These are phyloP conservation scores for Cerceris ruficornis DNA, from an alignment of 2,888 invertebrate genomes.

Conservation along the genomic window DNA sequence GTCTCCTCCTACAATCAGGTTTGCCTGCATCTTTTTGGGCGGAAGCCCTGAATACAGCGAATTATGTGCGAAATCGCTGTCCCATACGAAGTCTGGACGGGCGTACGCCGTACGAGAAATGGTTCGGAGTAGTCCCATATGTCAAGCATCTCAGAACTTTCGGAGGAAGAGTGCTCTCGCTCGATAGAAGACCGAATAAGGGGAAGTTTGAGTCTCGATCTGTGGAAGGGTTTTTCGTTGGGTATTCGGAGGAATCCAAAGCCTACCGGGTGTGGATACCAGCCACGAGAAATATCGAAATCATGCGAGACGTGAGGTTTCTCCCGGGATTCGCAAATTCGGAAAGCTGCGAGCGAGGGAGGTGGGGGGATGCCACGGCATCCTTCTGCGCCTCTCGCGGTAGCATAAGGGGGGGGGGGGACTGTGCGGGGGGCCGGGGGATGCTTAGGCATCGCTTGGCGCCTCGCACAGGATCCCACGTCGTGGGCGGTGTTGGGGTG, in stretches of 20 bases:
- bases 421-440: too few species aligned
- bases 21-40: conserved; percentile 9
- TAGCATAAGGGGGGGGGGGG: too few species aligned
- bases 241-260: conserved; percentile 36
- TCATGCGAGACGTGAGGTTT: conserved; percentile 40
- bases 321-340: conserved; percentile 3
- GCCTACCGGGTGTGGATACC: conserved; percentile 37
- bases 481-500: too few species aligned
- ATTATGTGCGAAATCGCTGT: conserved; percentile 19
- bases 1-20: conserved; percentile 67
- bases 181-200: conserved; percentile 22
- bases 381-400: too few species aligned
- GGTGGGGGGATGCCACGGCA: too few species aligned
- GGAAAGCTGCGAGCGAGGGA: too few species aligned
- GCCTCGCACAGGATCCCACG: too few species aligned
- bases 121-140: conserved; percentile 16
- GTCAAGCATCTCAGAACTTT: conserved; percentile 59
- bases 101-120: conserved; percentile 5
- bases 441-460: too few species aligned
- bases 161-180: conserved; percentile 55
- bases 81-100: neutral
- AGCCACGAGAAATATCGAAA: conserved; percentile 9
- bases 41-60: conserved; percentile 7
- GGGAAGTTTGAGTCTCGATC: conserved; percentile 25
- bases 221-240: conserved; percentile 31